phyloP scores from a whole-genome alignment of 64 coral and sea anemone genomes.

The Dendronephthya gigantea region DNA sequence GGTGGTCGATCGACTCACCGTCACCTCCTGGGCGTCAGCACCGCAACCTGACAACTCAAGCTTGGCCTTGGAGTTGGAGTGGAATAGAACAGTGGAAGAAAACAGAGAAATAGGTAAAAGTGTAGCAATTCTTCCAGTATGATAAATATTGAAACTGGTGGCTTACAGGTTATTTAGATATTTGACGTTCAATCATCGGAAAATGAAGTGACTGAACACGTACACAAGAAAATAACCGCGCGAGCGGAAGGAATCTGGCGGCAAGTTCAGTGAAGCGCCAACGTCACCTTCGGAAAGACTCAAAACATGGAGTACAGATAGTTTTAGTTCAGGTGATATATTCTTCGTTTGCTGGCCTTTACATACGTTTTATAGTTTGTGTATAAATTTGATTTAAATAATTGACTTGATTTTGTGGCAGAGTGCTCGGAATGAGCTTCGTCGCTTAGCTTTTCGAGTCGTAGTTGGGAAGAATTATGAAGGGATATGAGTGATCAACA shows the following conservation, averaged over 20 bases:
- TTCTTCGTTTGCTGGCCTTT: slow-evolving; percentile 3
- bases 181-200: too few species aligned
- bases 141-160: too few species aligned
- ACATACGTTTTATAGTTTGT: not conserved
- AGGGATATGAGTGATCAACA: slow-evolving; percentile 20
- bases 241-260: not conserved
- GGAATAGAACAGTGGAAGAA: too few species aligned
- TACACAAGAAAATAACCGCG: not conserved
- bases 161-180: too few species aligned
- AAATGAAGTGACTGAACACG: too few species aligned
- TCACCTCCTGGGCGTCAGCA: too few species aligned
- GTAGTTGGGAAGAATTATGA: not conserved
- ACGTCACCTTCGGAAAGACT: slow-evolving; percentile 8
- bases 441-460: not conserved
- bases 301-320: slow-evolving; percentile 22
- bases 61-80: too few species aligned
- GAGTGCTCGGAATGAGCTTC: not conserved
- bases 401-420: not conserved
- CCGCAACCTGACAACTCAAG: too few species aligned
- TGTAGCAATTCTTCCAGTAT: too few species aligned
- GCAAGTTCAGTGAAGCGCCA: not conserved
- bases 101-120: too few species aligned
- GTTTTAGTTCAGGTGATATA: not conserved
- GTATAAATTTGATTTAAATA: not conserved
- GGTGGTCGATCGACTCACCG: too few species aligned